A percentile compares a stretch with the other conserved stretches of the same genome.
Conservation (phyloP, 92 coral and sea anemone species). For the Porites lobata region DNA sequence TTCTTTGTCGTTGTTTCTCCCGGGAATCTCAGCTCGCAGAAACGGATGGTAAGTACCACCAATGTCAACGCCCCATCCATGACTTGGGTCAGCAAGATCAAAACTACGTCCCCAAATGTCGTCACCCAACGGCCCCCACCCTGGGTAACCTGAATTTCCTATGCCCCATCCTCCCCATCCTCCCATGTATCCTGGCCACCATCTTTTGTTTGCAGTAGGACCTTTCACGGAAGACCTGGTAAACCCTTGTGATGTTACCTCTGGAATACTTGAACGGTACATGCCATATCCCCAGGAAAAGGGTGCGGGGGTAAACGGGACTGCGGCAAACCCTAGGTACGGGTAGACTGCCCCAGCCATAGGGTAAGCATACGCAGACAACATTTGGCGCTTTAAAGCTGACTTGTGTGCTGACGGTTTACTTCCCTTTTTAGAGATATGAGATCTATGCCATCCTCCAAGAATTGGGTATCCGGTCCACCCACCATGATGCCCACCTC, state of each 20-base stretch:
- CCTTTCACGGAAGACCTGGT: slow-evolving; percentile 55
- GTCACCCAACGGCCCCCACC: slow-evolving; percentile 77
- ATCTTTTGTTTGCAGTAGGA: slow-evolving; percentile 69
- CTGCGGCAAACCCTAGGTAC: slow-evolving; percentile 37
- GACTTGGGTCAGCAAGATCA: slow-evolving; percentile 46
- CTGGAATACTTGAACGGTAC: slow-evolving; percentile 65
- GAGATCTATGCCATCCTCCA: slow-evolving; percentile 73
- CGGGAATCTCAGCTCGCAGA: slow-evolving; percentile 52
- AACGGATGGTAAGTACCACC: slow-evolving; percentile 41
- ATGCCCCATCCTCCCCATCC: slow-evolving; percentile 98
- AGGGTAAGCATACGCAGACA: slow-evolving; percentile 25
- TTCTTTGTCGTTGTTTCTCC: slow-evolving; percentile 12
- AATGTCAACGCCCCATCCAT: slow-evolving; percentile 67
- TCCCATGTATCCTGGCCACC: slow-evolving; percentile 96
- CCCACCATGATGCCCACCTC: slow-evolving; percentile 62
- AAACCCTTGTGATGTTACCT: not conserved
- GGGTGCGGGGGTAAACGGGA: slow-evolving; percentile 32
- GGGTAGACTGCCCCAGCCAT: slow-evolving; percentile 37
- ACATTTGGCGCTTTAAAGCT: slow-evolving; percentile 16
- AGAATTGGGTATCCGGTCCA: slow-evolving; percentile 86
- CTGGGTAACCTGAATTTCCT: slow-evolving; percentile 86
- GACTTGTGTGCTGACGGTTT: not conserved
- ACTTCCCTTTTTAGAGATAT: slow-evolving; percentile 55
- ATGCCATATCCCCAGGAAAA: slow-evolving; percentile 54
- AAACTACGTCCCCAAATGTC: slow-evolving; percentile 47